A percentile compares a stretch with the other conserved stretches of the same genome.
phyloP scores from a whole-genome alignment of 2,113 vertebrate species.

The Danio rerio region GRCz12tu NC_133199.1:26107501-26108000 shows the following conservation, averaged over 20 bases:
- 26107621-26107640: too few relatives aligned
- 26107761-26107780: constrained; percentile 39
- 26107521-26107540: too few relatives aligned
- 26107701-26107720: too few relatives aligned
- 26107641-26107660: too few relatives aligned
- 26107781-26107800: constrained; percentile 37
- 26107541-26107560: too few relatives aligned
- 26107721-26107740: constrained; percentile 8
- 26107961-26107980: too few relatives aligned
- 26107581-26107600: too few relatives aligned
- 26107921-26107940: not conserved
- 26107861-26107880: constrained; percentile 33
- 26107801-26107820: constrained; percentile 19
- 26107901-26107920: not conserved
- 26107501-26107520: too few relatives aligned
- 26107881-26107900: constrained; percentile 23
- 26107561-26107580: too few relatives aligned
- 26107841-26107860: not conserved
- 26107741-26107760: constrained; percentile 30
- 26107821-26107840: constrained; percentile 28
- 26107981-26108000: not conserved
- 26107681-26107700: too few relatives aligned
- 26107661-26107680: too few relatives aligned
- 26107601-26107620: too few relatives aligned
- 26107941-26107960: constrained; percentile 8